Conservation (phyloP, 2,797 vertebrate species). For the Hemitrygon akajei region DNA sequence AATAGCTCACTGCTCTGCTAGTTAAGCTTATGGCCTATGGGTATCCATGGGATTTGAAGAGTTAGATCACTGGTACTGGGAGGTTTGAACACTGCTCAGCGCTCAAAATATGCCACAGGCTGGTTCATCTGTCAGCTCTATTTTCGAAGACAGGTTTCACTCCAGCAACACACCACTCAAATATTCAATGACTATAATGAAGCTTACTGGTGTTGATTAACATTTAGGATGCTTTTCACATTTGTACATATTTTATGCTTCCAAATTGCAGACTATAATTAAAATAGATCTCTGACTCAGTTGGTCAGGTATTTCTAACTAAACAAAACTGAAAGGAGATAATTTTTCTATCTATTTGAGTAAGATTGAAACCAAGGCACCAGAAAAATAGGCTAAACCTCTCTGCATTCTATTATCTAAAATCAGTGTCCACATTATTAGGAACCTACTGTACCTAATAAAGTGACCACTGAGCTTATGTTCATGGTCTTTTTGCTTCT, state of each 20-base stretch:
- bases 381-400: neutral
- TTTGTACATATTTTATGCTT: neutral
- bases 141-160: no score
- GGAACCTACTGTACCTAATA: no score
- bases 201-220: neutral
- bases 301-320: slow-evolving; percentile 3
- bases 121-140: neutral
- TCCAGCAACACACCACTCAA: neutral
- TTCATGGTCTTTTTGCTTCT: no score
- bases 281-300: neutral
- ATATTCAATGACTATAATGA: neutral
- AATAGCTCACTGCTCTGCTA: neutral
- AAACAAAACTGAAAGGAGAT: neutral
- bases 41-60: neutral
- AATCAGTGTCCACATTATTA: no score
- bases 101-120: neutral
- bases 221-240: neutral
- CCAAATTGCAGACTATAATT: neutral
- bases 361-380: neutral
- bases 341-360: neutral
- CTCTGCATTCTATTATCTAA: neutral
- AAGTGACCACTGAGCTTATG: no score
- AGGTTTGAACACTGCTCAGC: neutral
- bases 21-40: neutral
- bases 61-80: neutral